Conservation (phyloP, 2,113 vertebrate genomes). For the Saimiri boliviensis region DNA sequence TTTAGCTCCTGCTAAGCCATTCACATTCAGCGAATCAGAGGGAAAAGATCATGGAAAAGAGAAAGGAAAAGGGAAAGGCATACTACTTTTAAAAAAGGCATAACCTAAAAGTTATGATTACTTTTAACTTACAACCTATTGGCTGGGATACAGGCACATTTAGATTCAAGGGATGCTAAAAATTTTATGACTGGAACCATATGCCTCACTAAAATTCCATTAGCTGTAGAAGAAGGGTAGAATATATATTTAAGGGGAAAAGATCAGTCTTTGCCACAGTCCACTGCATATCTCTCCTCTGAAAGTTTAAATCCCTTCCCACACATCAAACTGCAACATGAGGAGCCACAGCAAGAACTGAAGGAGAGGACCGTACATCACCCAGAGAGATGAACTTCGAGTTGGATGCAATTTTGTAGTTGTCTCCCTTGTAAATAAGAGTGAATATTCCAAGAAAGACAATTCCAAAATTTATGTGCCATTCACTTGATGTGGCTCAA, state of each 20-base stretch:
- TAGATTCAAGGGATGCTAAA: not conserved
- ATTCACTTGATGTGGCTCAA: not conserved
- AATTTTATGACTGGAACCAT: not conserved
- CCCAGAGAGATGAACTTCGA: not conserved
- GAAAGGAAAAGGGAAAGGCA: not conserved
- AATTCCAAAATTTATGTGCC: not conserved
- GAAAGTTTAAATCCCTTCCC: not conserved
- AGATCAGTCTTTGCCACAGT: not conserved
- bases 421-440: not conserved
- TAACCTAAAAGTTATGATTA: not conserved
- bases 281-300: not conserved
- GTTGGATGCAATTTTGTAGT: not conserved
- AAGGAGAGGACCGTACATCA: not conserved
- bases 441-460: not conserved
- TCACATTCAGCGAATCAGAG: not conserved
- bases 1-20: not conserved
- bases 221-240: not conserved
- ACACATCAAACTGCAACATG: not conserved
- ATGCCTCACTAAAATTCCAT: not conserved
- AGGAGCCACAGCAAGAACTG: no score
- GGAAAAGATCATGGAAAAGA: not conserved
- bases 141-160: not conserved
- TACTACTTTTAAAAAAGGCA: not conserved
- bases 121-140: not conserved
- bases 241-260: not conserved